Base-by-base conservation (phyloP, 2,888 invertebrate species). In the Agrotis ipsilon region DNA sequence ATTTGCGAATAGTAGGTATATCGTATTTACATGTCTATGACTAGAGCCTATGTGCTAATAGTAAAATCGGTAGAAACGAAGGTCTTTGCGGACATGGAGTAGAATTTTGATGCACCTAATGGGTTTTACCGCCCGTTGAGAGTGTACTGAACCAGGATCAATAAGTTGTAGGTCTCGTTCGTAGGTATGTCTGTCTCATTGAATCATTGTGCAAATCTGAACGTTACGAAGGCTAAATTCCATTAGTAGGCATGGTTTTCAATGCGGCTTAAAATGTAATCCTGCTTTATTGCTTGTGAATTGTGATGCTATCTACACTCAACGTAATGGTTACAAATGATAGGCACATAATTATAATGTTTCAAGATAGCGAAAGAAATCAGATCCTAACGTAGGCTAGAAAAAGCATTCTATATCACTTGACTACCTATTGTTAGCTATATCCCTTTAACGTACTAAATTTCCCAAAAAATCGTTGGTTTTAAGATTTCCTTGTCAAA, bases 131-230 rank as follows among this genome's bases (percentile, higher is more conserved):
- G 45, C 3, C 63, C 63, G 57, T 77, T 77, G 46, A 52, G 46
- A 75, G 77, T 61, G 63, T 68, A 76, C 54, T 80, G 78, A 78
- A 78, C 81, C 70, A 78, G 81, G 76, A 78, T 80, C 81, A 65
- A 78, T 80, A 82, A 65, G 68, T 61, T 27, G 48, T 48, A 64
- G 46, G 27, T 32, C 18, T 71, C 43, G 57, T 21, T 48, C 55
- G 59, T 76, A 32, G 58, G 63, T 46, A 24, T 43, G 13, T 54
- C 19, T 13, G 45, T 69, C 32, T 49, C 24, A 24, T 48, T 32
- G 48, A 48, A 58, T 62, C 18, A 55, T 49, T 45, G 21, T 45
- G 59, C 11, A 14, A 19, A 65, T 61, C 16, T 73, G 16, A 73
- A 52, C 46, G 19, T 32, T 32, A 24, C 5, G 24, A 52, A 24